Evolutionary conservation across 53 echinoderm and acorn worm genomes (phyloP), one percentile per base, ranked within the genome.

Genomic region (Luidia sarsii): DNA sequence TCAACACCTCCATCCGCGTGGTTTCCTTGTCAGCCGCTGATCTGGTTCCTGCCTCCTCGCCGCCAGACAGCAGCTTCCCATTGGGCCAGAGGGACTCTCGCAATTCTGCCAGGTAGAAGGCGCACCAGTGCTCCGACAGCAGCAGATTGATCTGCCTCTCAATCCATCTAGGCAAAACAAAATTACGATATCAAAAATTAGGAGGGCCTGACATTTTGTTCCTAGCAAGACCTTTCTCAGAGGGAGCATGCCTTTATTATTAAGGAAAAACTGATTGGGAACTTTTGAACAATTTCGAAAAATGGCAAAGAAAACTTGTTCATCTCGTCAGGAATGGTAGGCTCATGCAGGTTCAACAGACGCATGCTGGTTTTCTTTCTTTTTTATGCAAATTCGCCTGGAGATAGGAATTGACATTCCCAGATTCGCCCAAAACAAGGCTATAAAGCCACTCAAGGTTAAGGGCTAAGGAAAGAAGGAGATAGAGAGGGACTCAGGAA

Each of bases 81-180:
- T 85, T 80, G 30, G 95, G 95, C 95, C 95, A 95, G 18, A 95
- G 53, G 1, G 73, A 79, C 30, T 95, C 88, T 38, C 88, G 54
- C 25, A 95, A 65, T n/a, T 92, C 86, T 0, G 88, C 75, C 0
- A 95, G 67, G 83, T 92, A 95, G 49, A 87, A 85, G 52, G 90
- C 90, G 81, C 95, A 95, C 73, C 86, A 88, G 23, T 74, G 80
- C 53, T 93, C 89, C 7, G 82, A 82, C 43, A 89, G 74, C 4
- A 92, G 83, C 20, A 69, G 54, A 27, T 66, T 57, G 4, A 92
- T 60, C 50, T 80, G 74, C 19, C 53, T 69, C 15, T 69, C 67
- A 20, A 92, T 29, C 88, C 88, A 88, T 30, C 91, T 91, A 7
- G 7, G 14, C 85, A 23, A 37, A 21, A 14, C 19, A 33, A 8